Conservation (phyloP, 1,140 invertebrate species). For the Zaprionus taronus region DNA sequence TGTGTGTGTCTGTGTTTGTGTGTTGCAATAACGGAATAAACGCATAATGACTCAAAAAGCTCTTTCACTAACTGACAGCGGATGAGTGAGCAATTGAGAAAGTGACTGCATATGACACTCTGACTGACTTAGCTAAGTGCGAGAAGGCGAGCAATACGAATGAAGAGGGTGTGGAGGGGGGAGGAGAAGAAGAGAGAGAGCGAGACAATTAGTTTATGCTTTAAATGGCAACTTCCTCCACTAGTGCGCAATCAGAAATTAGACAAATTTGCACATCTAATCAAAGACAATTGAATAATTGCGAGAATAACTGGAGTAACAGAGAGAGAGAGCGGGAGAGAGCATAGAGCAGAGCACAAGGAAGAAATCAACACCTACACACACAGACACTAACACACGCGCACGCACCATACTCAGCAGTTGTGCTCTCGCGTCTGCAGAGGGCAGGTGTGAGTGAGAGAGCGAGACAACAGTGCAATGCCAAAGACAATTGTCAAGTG, state of each 20-base stretch:
- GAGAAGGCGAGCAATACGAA: background rate
- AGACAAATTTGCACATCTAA: constrained; percentile 81
- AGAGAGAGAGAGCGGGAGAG: constrained; percentile 2
- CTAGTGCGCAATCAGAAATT: constrained; percentile 50
- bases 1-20: background rate
- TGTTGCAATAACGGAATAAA: constrained; percentile 43
- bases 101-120: constrained; percentile 12
- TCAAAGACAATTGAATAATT: constrained; percentile 77
- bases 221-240: constrained; percentile 66
- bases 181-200: background rate
- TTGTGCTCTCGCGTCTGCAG: constrained; percentile 2
- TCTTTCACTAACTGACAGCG: constrained; percentile 30
- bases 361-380: constrained; percentile 41
- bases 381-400: constrained; percentile 7
- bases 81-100: constrained; percentile 36
- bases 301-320: constrained; percentile 53
- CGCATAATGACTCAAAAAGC: constrained; percentile 35
- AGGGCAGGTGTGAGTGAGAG: constrained; percentile 52
- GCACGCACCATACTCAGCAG: constrained; percentile 4
- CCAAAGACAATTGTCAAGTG: constrained; percentile 70
- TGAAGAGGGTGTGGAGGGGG: background rate
- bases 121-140: constrained; percentile 1
- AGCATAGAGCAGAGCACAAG: constrained; percentile 5
- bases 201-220: constrained; percentile 50
- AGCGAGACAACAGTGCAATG: constrained; percentile 44